These are phyloP conservation scores for Dromaius novaehollandiae DNA, from an alignment of 2,113 vertebrate species.

Conservation along the genomic window DNA sequence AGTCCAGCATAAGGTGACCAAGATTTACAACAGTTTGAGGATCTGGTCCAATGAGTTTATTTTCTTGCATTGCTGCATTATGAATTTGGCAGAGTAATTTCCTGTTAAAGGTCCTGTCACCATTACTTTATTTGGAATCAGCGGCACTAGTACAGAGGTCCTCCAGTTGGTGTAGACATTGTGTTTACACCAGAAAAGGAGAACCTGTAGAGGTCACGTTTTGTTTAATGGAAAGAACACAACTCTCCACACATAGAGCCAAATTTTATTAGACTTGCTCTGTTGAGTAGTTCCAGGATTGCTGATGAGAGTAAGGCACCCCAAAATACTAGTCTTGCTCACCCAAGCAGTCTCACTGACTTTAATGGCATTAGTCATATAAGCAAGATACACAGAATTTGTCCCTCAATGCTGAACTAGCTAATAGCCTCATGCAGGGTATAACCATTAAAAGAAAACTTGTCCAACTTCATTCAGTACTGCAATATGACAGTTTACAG, in stretches of 20 bases:
- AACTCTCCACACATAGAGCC: background rate
- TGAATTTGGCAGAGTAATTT: constrained; percentile 21
- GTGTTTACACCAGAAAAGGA: constrained; percentile 49
- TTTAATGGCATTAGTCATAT: background rate
- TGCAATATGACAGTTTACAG: background rate
- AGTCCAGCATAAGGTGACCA: background rate
- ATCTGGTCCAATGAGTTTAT: constrained; percentile 13
- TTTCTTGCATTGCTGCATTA: constrained; percentile 15
- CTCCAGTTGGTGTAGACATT: background rate
- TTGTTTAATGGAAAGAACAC: constrained; percentile 51
- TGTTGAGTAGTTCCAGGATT: background rate
- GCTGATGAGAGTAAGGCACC: background rate
- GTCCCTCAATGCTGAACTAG: background rate
- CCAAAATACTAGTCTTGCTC: background rate
- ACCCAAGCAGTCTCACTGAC: background rate
- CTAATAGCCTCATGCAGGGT: background rate
- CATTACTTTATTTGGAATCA: constrained; percentile 57
- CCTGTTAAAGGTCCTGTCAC: background rate
- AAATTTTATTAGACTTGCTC: background rate
- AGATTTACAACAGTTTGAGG: constrained; percentile 20
- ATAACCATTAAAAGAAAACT: background rate
- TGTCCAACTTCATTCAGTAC: background rate
- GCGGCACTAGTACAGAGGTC: background rate
- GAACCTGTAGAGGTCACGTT: background rate
- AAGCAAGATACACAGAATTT: background rate